A percentile compares a stretch with the other conserved stretches of the same genome.
Conservation (phyloP, 2,888 invertebrate species). For the Perizoma affinitatum region DNA sequence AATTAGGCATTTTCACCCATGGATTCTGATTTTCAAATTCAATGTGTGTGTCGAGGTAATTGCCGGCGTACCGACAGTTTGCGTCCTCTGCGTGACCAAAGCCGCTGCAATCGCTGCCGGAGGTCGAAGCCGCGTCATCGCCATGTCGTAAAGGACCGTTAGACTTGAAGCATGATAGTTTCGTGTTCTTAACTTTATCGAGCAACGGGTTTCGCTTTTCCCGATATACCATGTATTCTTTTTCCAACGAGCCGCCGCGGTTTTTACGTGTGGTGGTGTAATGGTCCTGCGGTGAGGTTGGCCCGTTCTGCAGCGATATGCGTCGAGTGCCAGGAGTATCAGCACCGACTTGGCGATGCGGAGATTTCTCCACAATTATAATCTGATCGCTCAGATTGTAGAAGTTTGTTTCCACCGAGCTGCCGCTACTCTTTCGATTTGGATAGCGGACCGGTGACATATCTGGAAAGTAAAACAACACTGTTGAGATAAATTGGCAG, state of each 20-base stretch:
- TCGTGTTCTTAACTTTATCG: slow-evolving; percentile 88
- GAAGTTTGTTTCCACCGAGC: slow-evolving; percentile 86
- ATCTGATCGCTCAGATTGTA: slow-evolving; percentile 87
- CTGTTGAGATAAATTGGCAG: slow-evolving; percentile 2
- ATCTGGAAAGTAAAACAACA: slow-evolving; percentile 73
- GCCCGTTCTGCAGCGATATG: slow-evolving; percentile 74
- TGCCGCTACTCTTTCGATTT: slow-evolving; percentile 85
- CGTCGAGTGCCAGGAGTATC: slow-evolving; percentile 72
- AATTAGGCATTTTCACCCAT: slow-evolving; percentile 77
- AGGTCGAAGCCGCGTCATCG: slow-evolving; percentile 79
- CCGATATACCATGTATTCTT: slow-evolving; percentile 83
- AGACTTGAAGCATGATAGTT: slow-evolving; percentile 87
- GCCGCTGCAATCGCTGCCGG: slow-evolving; percentile 81
- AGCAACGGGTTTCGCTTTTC: slow-evolving; percentile 88
- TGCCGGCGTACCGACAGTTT: slow-evolving; percentile 65
- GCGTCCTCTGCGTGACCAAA: slow-evolving; percentile 77
- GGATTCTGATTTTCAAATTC: slow-evolving; percentile 80
- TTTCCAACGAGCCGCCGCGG: slow-evolving; percentile 80
- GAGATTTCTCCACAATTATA: slow-evolving; percentile 84
- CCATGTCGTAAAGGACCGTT: slow-evolving; percentile 79
- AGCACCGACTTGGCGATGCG: slow-evolving; percentile 69
- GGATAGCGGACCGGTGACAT: slow-evolving; percentile 86
- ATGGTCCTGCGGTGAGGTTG: slow-evolving; percentile 74
- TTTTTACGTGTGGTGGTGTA: slow-evolving; percentile 78
- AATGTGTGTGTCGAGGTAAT: slow-evolving; percentile 66